These are phyloP conservation scores for Pelobates fuscus DNA, from an alignment of 2,113 vertebrate genomes.

Conservation along the genomic window DNA sequence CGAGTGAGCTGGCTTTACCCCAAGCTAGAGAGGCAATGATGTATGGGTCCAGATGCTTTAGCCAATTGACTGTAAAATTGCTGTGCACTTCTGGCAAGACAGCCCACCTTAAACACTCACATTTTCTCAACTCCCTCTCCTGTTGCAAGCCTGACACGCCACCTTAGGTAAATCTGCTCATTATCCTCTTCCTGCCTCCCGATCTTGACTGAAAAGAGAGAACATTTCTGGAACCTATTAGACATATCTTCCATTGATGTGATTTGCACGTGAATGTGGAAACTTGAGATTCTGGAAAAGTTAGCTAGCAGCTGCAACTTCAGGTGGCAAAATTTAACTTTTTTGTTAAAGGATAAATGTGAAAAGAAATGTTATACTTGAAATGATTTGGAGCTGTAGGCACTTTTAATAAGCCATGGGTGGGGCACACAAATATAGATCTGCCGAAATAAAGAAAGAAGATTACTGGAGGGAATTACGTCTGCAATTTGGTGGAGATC, in stretches of 20 bases:
- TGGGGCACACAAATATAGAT: slow-evolving; percentile 17
- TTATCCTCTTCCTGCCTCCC: slow-evolving; percentile 78
- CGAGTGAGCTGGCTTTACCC: slow-evolving; percentile 73
- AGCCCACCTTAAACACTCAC: slow-evolving; percentile 75
- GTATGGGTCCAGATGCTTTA: slow-evolving; percentile 89
- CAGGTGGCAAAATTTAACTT: slow-evolving; percentile 82
- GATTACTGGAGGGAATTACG: background rate
- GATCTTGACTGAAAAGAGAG: slow-evolving; percentile 71
- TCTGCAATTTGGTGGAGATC: background rate
- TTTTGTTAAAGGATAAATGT: slow-evolving; percentile 7
- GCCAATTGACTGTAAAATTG: slow-evolving; percentile 99
- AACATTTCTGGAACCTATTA: slow-evolving; percentile 95
- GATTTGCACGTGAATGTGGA: slow-evolving; percentile 88
- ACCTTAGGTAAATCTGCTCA: slow-evolving; percentile 75
- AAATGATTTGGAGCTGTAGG: slow-evolving; percentile 7
- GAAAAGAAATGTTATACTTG: slow-evolving; percentile 17
- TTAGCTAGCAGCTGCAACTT: slow-evolving; percentile 86
- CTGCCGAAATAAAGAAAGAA: background rate
- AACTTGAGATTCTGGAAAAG: slow-evolving; percentile 74
- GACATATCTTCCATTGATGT: slow-evolving; percentile 89
- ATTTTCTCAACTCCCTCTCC: slow-evolving; percentile 69
- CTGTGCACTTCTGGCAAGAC: slow-evolving; percentile 80
- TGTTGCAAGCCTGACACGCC: slow-evolving; percentile 61
- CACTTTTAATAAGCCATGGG: slow-evolving; percentile 7
- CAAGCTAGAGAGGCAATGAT: slow-evolving; percentile 73